Base-by-base conservation (phyloP, 1,140 invertebrate species). In the Diachasmimorpha longicaudata region DNA sequence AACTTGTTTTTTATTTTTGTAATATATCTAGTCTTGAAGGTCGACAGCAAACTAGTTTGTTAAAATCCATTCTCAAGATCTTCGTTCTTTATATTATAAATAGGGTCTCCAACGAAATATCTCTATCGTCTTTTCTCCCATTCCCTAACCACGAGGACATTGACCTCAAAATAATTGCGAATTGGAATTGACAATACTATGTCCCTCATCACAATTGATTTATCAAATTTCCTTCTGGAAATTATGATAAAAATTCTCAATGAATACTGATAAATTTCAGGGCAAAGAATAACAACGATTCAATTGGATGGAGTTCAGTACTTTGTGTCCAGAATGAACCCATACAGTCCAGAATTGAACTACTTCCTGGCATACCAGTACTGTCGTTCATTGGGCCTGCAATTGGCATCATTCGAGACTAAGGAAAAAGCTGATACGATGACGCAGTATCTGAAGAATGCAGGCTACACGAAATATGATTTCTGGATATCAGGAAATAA, bases 401-500 rank as follows among this genome's bases (percentile, higher is more conserved):
- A 96, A 82, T 89, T 96, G 80, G 93, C 93, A 21, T 95, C 94
- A 16, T 95, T 96, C 81, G 95, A 96, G 85, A 95, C 94, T 0
- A 93, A 93, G 84, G 95, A 96, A 87, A 96, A 96, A 86, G 93
- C 94, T 4, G 93, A 96, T 81, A 93, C 93, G 52, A 94, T 96
- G 89, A 93, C 93, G 69, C 93, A 93, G 74, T 96, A 95, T 84
- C 88, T 96, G 39, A 93, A 91, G 78, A 95, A 95, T 87, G 95
- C 94, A 84, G 93, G 93, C 14, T 95, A 94, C 84, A 93, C 92
- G 75, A 94, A 94, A 82, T 95, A 93, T 80, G 94, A 96, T 84
- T 96, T 95, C 87, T 96, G 95, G 95, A 96, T 95, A 75, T 96
- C 95, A 70, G 95, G 95, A 55, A 96, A 96, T 89, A 93, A 94